These are phyloP conservation scores for Macropus fuliginosus DNA, from an alignment of 2,797 vertebrate species.

Conservation along the genomic window DNA sequence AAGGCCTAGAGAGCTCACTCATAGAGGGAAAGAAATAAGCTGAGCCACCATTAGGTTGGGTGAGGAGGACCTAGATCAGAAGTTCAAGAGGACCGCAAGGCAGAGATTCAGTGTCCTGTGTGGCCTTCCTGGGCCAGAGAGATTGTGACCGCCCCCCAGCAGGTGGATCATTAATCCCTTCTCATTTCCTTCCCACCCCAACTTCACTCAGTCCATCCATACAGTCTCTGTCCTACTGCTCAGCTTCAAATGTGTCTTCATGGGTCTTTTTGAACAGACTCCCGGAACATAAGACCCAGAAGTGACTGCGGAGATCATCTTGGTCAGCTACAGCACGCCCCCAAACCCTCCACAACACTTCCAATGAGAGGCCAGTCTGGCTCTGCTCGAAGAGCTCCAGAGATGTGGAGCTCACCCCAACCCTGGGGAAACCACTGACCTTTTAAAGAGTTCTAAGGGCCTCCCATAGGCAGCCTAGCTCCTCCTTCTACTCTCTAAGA, in stretches of 20 bases:
- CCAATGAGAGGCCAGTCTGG: too few species aligned
- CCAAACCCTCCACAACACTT: neutral
- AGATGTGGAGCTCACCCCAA: neutral
- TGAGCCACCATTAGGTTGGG: neutral
- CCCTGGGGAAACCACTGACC: neutral
- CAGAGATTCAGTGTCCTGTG: neutral
- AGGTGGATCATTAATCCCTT: neutral
- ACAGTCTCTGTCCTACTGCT: neutral
- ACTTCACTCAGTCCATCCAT: neutral
- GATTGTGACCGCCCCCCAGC: too few species aligned
- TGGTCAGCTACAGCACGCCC: neutral
- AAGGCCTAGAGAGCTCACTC: too few species aligned
- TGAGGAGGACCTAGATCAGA: neutral
- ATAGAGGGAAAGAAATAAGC: neutral
- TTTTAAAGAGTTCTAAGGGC: neutral
- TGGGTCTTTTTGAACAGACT: neutral
- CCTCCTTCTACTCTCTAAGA: neutral
- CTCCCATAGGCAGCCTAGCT: neutral
- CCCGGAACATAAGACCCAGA: neutral
- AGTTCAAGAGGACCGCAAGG: neutral
- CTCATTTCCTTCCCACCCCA: neutral
- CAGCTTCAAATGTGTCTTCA: neutral
- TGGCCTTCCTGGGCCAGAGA: neutral
- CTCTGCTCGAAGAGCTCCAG: neutral
- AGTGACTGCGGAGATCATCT: neutral